Percentiles rank a stretch among this genome's conserved stretches.
These are phyloP conservation scores for Stichopus horrens DNA, from an alignment of 53 echinoderm and acorn worm species.

Conservation along the genomic window DNA sequence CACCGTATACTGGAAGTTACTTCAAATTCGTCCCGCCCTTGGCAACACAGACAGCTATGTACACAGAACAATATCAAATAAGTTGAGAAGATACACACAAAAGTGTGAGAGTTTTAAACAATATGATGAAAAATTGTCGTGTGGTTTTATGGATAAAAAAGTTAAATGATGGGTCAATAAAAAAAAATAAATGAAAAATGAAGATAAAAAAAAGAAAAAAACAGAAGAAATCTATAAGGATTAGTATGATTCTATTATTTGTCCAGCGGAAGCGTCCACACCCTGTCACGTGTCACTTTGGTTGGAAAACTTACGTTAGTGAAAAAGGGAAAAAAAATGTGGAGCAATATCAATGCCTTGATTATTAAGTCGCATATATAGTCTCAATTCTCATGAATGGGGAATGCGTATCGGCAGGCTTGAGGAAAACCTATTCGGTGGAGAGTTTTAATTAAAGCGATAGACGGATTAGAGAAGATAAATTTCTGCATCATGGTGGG, in stretches of 20 bases:
- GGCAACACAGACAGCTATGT: slow-evolving; percentile 37
- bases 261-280: slow-evolving; percentile 6
- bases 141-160: neutral
- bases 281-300: neutral
- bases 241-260: neutral
- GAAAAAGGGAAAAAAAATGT: too few species aligned
- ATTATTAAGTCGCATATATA: too few species aligned
- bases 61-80: neutral
- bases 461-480: too few species aligned
- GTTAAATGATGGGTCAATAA: neutral
- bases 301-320: neutral
- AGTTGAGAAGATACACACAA: too few species aligned
- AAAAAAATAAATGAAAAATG: neutral
- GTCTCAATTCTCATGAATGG: too few species aligned
- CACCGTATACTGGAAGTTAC: slow-evolving; percentile 11
- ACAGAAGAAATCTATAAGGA: neutral
- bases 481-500: too few species aligned
- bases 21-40: slow-evolving; percentile 29
- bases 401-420: too few species aligned
- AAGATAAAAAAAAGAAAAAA: neutral
- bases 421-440: too few species aligned
- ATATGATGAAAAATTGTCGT: too few species aligned
- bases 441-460: too few species aligned
- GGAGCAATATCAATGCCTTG: too few species aligned
- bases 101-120: too few species aligned